Evolutionary conservation across 2,113 vertebrate species (phyloP).

Genomic region (Clarias magur): DNA sequence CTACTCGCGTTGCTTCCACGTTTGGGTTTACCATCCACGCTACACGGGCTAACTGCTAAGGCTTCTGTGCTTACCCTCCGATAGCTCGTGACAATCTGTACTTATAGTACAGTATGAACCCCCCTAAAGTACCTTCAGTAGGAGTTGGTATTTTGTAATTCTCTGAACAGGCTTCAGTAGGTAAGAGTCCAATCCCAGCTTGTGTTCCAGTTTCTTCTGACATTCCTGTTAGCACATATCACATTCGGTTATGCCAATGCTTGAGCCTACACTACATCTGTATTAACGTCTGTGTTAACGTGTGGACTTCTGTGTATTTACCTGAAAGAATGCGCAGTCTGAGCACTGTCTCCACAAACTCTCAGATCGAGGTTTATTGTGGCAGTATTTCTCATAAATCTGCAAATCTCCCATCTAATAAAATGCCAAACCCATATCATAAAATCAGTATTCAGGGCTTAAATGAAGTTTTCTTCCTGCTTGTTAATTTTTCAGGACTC

Average conservation of each 20-base stretch:
- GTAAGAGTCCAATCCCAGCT: conserved; percentile 96
- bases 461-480: not conserved
- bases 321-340: conserved; percentile 95
- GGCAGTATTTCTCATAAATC: conserved; percentile 98
- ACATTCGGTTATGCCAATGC: not conserved
- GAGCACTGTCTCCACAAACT: conserved; percentile 97
- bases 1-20: too few species aligned
- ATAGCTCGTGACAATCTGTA: too few species aligned
- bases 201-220: conserved; percentile 95
- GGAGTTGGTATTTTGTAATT: conserved; percentile 96
- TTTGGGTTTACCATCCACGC: too few species aligned
- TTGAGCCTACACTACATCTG: conserved; percentile 60
- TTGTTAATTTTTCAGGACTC: conserved; percentile 41
- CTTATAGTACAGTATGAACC: not conserved
- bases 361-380: conserved; percentile 97
- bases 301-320: conserved; percentile 53
- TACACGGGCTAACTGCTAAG: too few species aligned
- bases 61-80: too few species aligned
- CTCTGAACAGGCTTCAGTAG: conserved; percentile 96
- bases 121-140: conserved; percentile 82
- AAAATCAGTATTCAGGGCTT: not conserved
- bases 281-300: too few species aligned
- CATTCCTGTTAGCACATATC: conserved; percentile 80
- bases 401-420: conserved; percentile 93
- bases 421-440: not conserved